Percentiles rank a stretch among this genome's conserved stretches.
phyloP scores from a whole-genome alignment of 2,113 vertebrate genomes.

The Xyrauchen texanus region DNA sequence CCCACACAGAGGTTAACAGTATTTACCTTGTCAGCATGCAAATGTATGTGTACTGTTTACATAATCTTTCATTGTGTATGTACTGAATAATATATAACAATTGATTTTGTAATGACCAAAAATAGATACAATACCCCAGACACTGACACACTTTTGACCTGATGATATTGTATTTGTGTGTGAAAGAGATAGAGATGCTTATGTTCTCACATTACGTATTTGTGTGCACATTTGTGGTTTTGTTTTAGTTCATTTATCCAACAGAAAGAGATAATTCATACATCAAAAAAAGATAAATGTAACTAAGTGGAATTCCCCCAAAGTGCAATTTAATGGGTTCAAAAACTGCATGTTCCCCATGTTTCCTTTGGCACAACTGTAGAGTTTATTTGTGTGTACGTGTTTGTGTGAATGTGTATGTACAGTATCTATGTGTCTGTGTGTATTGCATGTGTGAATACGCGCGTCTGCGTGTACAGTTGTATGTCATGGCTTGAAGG shows the following conservation, averaged over 20 bases:
- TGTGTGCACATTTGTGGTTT: conserved; percentile 46
- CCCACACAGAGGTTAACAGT: too few relatives aligned
- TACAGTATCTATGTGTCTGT: too few relatives aligned
- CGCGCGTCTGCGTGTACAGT: conserved; percentile 7
- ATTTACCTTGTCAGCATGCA: too few relatives aligned
- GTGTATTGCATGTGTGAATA: neutral
- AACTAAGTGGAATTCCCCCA: conserved; percentile 46
- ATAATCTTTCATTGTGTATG: too few relatives aligned
- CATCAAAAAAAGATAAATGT: conserved; percentile 54
- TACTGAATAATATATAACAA: too few relatives aligned
- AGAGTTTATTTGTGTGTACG: too few relatives aligned
- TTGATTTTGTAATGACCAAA: neutral
- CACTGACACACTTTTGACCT: conserved; percentile 27
- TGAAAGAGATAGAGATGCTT: conserved; percentile 1
- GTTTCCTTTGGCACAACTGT: conserved; percentile 65
- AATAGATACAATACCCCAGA: conserved; percentile 8
- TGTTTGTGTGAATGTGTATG: conserved; percentile 23
- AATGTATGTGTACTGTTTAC: too few relatives aligned
- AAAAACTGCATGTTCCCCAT: conserved; percentile 64
- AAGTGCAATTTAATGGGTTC: conserved; percentile 60
- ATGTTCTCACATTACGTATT: conserved; percentile 32
- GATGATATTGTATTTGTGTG: neutral
- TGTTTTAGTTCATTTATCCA: conserved; percentile 55
- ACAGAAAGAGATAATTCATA: conserved; percentile 47
- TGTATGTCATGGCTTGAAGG: conserved; percentile 51